phyloP scores from a whole-genome alignment of 2,797 vertebrate genomes.

The Allobates femoralis region DNA sequence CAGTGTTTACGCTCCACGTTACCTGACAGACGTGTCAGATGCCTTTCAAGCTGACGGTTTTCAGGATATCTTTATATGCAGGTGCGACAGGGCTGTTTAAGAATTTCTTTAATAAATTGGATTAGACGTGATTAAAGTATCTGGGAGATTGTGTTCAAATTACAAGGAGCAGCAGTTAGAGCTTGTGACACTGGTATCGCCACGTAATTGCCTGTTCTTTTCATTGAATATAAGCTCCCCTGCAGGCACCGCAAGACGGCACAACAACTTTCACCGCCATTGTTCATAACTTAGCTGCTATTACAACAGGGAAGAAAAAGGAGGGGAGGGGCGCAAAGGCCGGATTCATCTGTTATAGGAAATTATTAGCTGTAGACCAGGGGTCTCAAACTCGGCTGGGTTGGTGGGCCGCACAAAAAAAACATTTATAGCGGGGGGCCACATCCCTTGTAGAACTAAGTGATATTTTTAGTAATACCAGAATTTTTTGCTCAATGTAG shows the following conservation, averaged over 20 bases:
- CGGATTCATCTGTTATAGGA: background rate
- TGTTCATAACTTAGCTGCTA: slow-evolving; percentile 12
- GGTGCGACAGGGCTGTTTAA: slow-evolving; percentile 64
- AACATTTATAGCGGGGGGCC: no score
- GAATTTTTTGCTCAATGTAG: no score
- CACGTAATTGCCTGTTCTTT: slow-evolving; percentile 63
- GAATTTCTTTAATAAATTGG: slow-evolving; percentile 64
- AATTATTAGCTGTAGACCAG: background rate
- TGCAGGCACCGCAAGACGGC: slow-evolving; percentile 26
- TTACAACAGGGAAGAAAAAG: background rate
- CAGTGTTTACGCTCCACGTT: slow-evolving; percentile 62
- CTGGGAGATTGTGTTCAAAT: slow-evolving; percentile 59
- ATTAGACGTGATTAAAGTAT: slow-evolving; percentile 60
- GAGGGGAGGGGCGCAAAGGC: background rate
- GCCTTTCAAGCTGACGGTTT: slow-evolving; percentile 60
- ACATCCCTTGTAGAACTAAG: no score
- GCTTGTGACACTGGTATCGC: slow-evolving; percentile 49
- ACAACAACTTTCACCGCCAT: slow-evolving; percentile 44
- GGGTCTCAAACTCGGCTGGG: no score
- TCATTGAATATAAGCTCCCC: slow-evolving; percentile 57
- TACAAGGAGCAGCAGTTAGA: slow-evolving; percentile 59
- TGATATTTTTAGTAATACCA: no score
- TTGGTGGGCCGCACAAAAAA: no score
- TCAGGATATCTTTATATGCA: slow-evolving; percentile 64
- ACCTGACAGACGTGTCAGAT: slow-evolving; percentile 64